These are phyloP conservation scores for Neopipo cinnamomea DNA, from an alignment of 2,113 vertebrate species.

Conservation along the genomic window DNA sequence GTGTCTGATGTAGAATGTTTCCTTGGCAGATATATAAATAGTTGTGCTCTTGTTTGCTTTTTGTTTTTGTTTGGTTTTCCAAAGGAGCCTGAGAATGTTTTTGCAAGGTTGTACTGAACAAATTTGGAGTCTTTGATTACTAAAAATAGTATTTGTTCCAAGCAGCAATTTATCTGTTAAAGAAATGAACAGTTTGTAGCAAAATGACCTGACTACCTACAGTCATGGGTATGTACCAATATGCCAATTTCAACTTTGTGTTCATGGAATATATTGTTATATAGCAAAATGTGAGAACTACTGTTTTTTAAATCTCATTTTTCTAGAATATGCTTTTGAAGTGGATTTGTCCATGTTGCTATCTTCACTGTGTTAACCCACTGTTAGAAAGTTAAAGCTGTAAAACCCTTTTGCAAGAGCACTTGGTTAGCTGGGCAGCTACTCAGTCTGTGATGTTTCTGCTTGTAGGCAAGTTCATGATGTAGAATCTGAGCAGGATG, in stretches of 20 bases:
- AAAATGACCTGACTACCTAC: not conserved
- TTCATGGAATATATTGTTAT: not conserved
- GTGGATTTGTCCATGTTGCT: not conserved
- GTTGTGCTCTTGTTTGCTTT: not conserved
- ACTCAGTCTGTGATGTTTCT: not conserved
- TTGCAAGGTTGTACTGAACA: slow-evolving; percentile 14
- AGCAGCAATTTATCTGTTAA: not conserved
- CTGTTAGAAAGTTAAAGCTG: not conserved
- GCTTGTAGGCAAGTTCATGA: not conserved
- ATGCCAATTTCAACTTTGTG: not conserved
- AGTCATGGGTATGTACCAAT: not conserved
- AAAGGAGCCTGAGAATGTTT: not conserved
- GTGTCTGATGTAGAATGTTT: not conserved
- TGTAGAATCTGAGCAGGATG: not conserved
- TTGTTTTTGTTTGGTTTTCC: slow-evolving; percentile 21
- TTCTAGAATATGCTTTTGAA: not conserved
- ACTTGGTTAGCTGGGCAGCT: not conserved
- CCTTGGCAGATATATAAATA: not conserved
- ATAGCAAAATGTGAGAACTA: not conserved
- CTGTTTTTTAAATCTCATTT: not conserved
- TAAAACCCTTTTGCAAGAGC: not conserved
- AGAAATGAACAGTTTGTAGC: not conserved
- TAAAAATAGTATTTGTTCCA: slow-evolving; percentile 24
- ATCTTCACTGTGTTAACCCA: not conserved
- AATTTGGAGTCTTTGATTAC: not conserved